Evolutionary conservation across 2,888 invertebrate genomes (phyloP), one percentile per base, ranked within the genome.

Genomic region (Globia sparganii): DNA sequence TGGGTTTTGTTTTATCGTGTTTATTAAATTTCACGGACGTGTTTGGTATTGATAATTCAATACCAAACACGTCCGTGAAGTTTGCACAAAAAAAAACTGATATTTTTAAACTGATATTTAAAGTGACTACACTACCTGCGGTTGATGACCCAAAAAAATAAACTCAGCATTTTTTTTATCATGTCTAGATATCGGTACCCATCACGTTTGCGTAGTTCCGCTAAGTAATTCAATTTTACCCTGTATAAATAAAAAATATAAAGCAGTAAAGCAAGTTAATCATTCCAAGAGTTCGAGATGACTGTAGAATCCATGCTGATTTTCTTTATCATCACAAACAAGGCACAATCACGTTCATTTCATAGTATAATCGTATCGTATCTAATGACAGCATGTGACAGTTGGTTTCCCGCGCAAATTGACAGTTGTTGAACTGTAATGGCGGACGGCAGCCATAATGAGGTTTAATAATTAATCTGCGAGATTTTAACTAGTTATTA

Each of bases 401-500:
- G 86, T 80, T 82, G 85, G 87, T 75, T 90, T 88, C 86, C 84
- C 85, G 80, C 81, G 85, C 66, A 87, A 90, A 89, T 90, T 86
- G 86, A 81, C 80, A 83, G 75, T 80, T 73, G 75, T 31, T 56
- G 13, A 34, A 28, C 77, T n/a, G 68, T 81, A 86, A 88, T 87
- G 78, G 82, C 86, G 43, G 78, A 56, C 74, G 40, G 69, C 56
- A 21, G 46, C 40, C 66, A 28, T 81, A 86, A 87, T 88, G 75
- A 77, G 78, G 43, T 65, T 72, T 84, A 75, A 79, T 86, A 53
- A 75, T 84, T 72, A 78, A 84, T 77, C 72, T 73, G 62, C 11
- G 61, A 58, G 61, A 25, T 75, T 80, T 83, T 56, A 78, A 77
- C 59, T 59, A 25, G 62, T 86, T 59, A 70, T 86, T 82, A 77